phyloP scores from a whole-genome alignment of 2,113 vertebrate species.

The Sigmodon hispidus region DNA sequence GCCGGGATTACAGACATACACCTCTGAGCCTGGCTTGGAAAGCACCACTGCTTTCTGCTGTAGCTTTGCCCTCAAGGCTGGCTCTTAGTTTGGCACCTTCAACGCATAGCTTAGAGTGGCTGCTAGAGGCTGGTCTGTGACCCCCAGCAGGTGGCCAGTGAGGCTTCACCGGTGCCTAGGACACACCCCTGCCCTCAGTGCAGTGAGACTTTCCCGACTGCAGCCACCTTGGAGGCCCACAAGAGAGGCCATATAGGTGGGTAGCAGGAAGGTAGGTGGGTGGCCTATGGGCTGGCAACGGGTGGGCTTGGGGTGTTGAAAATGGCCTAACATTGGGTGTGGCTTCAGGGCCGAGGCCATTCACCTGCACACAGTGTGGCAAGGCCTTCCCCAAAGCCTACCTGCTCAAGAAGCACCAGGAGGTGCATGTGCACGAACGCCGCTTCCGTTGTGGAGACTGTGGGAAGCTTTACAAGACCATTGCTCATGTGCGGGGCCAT shows the following conservation, averaged over 20 bases:
- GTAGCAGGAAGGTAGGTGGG: neutral
- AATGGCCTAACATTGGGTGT: neutral
- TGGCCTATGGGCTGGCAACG: neutral
- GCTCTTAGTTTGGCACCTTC: neutral
- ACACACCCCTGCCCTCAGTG: conserved; percentile 90
- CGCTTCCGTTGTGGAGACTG: conserved; percentile 98
- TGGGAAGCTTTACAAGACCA: conserved; percentile 97
- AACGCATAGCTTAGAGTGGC: neutral
- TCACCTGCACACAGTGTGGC: conserved; percentile 92
- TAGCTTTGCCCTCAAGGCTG: neutral
- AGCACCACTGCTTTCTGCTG: neutral
- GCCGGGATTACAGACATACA: neutral
- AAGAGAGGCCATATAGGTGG: conserved; percentile 93
- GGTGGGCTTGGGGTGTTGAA: neutral
- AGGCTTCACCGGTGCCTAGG: conserved; percentile 48
- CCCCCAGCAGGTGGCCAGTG: conserved; percentile 62
- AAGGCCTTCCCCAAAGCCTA: conserved; percentile 97
- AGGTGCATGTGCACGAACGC: conserved; percentile 93
- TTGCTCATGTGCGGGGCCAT: conserved; percentile 96
- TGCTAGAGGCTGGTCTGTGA: neutral
- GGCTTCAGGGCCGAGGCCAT: conserved; percentile 91
- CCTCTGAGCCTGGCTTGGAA: neutral
- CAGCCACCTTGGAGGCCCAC: conserved; percentile 92
- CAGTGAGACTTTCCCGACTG: conserved; percentile 90
- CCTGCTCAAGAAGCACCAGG: conserved; percentile 96